A percentile compares a stretch with the other conserved stretches of the same genome.
Evolutionary conservation across 1,140 invertebrate genomes (phyloP).

Genomic region (Sitophilus oryzae): DNA sequence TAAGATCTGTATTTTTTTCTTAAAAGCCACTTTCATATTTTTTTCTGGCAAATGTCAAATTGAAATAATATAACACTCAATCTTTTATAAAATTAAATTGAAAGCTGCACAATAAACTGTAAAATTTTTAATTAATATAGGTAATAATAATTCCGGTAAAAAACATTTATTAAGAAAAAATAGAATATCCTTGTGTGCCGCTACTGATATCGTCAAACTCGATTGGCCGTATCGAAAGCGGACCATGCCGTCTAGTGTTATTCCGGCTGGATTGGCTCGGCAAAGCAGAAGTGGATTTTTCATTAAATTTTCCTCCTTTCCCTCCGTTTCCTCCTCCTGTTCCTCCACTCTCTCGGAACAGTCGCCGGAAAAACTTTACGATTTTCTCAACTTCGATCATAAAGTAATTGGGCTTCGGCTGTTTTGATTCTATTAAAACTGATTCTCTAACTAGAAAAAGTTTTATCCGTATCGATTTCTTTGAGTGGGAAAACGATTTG

Average conservation of each 20-base stretch:
- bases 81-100: too few species aligned
- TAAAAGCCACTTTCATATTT: too few species aligned
- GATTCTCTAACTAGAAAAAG: constrained; percentile 14
- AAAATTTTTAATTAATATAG: too few species aligned
- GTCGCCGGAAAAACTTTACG: constrained; percentile 20
- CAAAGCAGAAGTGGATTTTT: constrained; percentile 19
- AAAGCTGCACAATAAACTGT: too few species aligned
- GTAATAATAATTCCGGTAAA: too few species aligned
- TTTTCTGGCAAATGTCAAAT: too few species aligned
- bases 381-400: constrained; percentile 22
- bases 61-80: too few species aligned
- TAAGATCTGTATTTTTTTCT: too few species aligned
- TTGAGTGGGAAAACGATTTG: not conserved
- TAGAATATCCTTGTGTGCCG: too few species aligned
- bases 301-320: constrained; percentile 25
- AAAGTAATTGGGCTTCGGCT: constrained; percentile 19
- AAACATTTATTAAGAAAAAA: too few species aligned
- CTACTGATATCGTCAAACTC: not conserved
- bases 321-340: too few species aligned
- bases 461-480: not conserved
- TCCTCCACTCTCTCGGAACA: not conserved
- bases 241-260: constrained; percentile 13
- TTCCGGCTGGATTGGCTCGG: constrained; percentile 3
- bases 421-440: constrained; percentile 25
- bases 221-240: constrained; percentile 9